A percentile compares a stretch with the other conserved stretches of the same genome.
phyloP scores from a whole-genome alignment of 2,888 invertebrate genomes.

The Augiades crinisus region DNA sequence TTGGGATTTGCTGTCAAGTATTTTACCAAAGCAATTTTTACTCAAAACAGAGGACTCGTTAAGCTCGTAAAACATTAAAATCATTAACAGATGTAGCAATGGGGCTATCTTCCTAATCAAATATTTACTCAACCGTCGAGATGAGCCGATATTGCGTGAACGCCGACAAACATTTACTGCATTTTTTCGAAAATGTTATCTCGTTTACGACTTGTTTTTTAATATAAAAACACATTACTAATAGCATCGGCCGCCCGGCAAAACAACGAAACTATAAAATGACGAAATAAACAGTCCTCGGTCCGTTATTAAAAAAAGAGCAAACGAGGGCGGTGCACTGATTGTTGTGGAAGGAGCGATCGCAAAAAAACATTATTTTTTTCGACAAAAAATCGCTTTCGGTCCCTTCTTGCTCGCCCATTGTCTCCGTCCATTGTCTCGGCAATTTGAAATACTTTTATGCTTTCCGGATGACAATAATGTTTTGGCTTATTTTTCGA shows the following conservation, averaged over 20 bases:
- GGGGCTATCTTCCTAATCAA: slow-evolving; percentile 24
- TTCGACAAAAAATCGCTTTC: slow-evolving; percentile 51
- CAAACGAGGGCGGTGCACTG: slow-evolving; percentile 63
- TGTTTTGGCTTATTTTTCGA: slow-evolving; percentile 75
- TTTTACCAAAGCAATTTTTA: too few species aligned
- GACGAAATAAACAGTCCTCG: slow-evolving; percentile 70
- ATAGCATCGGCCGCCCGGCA: slow-evolving; percentile 48
- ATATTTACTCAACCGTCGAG: slow-evolving; percentile 19
- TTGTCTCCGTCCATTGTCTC: slow-evolving; percentile 78
- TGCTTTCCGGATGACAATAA: slow-evolving; percentile 77
- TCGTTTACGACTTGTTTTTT: slow-evolving; percentile 37
- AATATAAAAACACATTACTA: slow-evolving; percentile 56
- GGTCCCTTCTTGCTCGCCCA: slow-evolving; percentile 73
- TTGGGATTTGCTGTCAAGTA: too few species aligned
- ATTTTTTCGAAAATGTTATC: slow-evolving; percentile 22
- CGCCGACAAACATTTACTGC: slow-evolving; percentile 24
- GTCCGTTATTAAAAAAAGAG: slow-evolving; percentile 67
- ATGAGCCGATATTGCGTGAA: slow-evolving; percentile 15
- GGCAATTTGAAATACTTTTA: slow-evolving; percentile 78
- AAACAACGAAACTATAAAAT: slow-evolving; percentile 27
- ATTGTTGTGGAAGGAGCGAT: slow-evolving; percentile 67
- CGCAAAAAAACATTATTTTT: slow-evolving; percentile 64
- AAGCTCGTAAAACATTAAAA: slow-evolving; percentile 21
- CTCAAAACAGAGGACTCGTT: too few species aligned
- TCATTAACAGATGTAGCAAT: slow-evolving; percentile 25